These are phyloP conservation scores for Pithys albifrons DNA, from an alignment of 2,113 vertebrate species.

Conservation along the genomic window DNA sequence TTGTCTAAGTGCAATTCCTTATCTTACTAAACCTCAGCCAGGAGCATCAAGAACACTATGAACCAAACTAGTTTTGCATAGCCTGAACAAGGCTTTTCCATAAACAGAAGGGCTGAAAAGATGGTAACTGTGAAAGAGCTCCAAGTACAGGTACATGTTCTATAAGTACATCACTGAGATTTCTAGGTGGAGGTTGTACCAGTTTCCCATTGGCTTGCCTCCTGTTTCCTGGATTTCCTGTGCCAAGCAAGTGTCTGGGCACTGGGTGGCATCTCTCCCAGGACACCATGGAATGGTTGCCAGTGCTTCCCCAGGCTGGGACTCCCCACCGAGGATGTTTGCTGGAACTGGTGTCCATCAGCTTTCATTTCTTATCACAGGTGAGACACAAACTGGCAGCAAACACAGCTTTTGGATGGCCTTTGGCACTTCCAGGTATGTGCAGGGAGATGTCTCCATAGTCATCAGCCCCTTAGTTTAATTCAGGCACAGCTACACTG, in stretches of 20 bases:
- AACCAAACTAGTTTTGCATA: neutral
- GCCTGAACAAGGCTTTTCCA: neutral
- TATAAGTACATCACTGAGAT: neutral
- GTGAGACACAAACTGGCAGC: neutral
- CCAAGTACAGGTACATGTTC: neutral
- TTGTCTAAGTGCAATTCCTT: neutral
- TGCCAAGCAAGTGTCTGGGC: neutral
- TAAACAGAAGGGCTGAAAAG: neutral
- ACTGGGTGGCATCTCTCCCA: neutral
- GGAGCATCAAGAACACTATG: neutral
- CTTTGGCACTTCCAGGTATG: neutral
- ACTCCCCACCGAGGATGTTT: rapidly evolving
- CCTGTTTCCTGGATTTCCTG: neutral
- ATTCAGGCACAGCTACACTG: neutral
- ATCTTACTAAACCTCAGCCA: neutral
- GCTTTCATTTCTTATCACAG: neutral
- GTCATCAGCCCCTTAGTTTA: neutral
- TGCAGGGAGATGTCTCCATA: neutral
- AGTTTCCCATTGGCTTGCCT: neutral
- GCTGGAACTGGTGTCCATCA: neutral
- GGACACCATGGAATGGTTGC: neutral
- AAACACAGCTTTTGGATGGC: neutral
- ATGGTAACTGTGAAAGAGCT: neutral
- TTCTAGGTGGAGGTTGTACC: neutral
- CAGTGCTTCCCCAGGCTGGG: neutral